Evolutionary conservation across 1,140 invertebrate genomes (phyloP).

Genomic region (Macrocentrus cingulum): DNA sequence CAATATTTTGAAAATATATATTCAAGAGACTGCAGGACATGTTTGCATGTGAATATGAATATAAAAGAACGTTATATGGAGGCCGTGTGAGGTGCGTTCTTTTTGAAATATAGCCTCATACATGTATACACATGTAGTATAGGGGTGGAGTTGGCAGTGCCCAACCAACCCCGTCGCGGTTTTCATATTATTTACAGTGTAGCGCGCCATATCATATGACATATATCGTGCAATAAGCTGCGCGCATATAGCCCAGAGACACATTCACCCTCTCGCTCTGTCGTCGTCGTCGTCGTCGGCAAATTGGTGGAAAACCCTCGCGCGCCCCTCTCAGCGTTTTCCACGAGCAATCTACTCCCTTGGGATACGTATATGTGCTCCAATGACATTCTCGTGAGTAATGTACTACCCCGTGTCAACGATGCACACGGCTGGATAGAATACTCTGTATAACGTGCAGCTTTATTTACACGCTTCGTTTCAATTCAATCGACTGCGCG

Average conservation of each 20-base stretch:
- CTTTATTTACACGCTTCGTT: constrained; percentile 24
- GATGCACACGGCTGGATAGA: not conserved
- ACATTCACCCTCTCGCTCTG: not conserved
- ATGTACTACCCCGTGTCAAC: constrained; percentile 24
- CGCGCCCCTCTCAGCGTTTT: constrained; percentile 11
- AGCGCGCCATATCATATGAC: constrained; percentile 22
- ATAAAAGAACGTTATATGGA: constrained; percentile 26
- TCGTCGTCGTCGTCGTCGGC: constrained; percentile 23
- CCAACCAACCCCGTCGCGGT: constrained; percentile 21
- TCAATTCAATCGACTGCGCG: constrained; percentile 9
- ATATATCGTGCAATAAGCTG: constrained; percentile 35
- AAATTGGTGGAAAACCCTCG: constrained; percentile 39
- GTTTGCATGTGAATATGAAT: too few species aligned
- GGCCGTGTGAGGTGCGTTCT: constrained; percentile 37
- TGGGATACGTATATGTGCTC: not conserved
- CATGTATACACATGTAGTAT: not conserved
- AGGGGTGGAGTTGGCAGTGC: not conserved
- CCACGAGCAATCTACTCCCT: not conserved
- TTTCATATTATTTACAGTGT: constrained; percentile 47
- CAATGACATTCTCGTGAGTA: constrained; percentile 17
- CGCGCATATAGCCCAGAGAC: not conserved
- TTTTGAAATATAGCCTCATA: constrained; percentile 47
- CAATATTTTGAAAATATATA: too few species aligned
- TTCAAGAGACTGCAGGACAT: too few species aligned
- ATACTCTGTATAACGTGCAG: constrained; percentile 10